Evolutionary conservation across 2,113 vertebrate species (phyloP).

Genomic region (Actenoides lindsayi): DNA sequence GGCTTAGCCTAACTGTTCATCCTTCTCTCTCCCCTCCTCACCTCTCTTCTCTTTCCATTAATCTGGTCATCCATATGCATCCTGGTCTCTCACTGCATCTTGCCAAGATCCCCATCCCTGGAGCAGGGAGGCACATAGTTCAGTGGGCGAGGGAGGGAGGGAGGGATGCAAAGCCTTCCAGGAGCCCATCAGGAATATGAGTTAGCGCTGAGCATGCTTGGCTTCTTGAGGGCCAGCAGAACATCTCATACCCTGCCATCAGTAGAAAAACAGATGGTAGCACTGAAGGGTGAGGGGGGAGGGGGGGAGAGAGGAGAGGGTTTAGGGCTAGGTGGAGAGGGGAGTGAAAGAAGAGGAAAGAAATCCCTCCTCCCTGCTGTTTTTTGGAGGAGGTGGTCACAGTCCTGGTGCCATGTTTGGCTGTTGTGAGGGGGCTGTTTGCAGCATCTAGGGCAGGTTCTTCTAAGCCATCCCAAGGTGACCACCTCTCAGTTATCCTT

Average conservation of each 20-base stretch:
- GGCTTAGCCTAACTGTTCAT: background rate
- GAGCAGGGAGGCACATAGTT: conserved; percentile 28
- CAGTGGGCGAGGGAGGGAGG: background rate
- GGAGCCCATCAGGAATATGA: conserved; percentile 45
- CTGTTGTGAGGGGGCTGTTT: background rate
- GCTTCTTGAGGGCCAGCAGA: conserved; percentile 30
- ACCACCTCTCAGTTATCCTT: background rate
- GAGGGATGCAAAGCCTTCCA: conserved; percentile 46
- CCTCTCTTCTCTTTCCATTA: background rate
- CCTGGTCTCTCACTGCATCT: background rate
- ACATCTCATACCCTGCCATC: conserved; percentile 71
- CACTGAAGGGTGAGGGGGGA: background rate
- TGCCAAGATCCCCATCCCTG: conserved; percentile 43
- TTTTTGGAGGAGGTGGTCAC: background rate
- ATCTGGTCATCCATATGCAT: conserved; percentile 43
- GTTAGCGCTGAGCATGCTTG: background rate
- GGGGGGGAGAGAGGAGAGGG: background rate
- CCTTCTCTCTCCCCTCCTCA: background rate
- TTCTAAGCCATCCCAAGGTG: background rate
- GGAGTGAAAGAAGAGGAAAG: background rate
- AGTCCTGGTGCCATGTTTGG: background rate
- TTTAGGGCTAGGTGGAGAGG: conserved; percentile 12
- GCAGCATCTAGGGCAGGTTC: background rate
- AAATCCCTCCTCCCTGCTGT: background rate
- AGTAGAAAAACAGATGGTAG: conserved; percentile 77